phyloP scores from a whole-genome alignment of 2,888 invertebrate genomes.

The Sarcophaga rosellei region DNA sequence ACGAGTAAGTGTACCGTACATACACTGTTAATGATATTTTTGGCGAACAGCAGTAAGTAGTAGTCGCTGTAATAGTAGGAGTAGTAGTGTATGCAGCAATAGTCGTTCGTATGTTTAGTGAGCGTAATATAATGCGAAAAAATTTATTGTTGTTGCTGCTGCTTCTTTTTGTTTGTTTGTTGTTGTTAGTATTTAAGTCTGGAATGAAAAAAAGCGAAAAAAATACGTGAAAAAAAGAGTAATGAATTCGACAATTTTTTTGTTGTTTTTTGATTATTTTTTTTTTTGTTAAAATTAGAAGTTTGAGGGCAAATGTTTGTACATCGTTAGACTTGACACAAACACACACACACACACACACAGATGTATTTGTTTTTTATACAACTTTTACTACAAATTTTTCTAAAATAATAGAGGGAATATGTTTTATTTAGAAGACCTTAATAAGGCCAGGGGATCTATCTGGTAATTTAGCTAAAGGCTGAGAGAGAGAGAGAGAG shows the following conservation, averaged over 20 bases:
- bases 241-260: slow-evolving; percentile 66
- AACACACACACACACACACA: slow-evolving; percentile 28
- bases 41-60: slow-evolving; percentile 12
- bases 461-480: not conserved
- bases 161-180: slow-evolving; percentile 17
- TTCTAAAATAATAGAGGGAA: slow-evolving; percentile 36
- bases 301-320: slow-evolving; percentile 66
- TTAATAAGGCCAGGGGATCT: not conserved
- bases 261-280: slow-evolving; percentile 45
- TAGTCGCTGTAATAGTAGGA: not conserved
- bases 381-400: slow-evolving; percentile 9
- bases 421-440: slow-evolving; percentile 41
- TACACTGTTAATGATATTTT: no score
- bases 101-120: slow-evolving; percentile 12
- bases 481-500: not conserved
- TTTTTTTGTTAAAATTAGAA: slow-evolving; percentile 51
- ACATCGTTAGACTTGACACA: slow-evolving; percentile 59
- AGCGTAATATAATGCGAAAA: slow-evolving; percentile 55
- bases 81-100: slow-evolving; percentile 4
- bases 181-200: slow-evolving; percentile 61
- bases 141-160: slow-evolving; percentile 22
- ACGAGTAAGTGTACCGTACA: no score
- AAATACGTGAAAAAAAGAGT: slow-evolving; percentile 51
- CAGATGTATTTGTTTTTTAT: slow-evolving; percentile 15
- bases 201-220: slow-evolving; percentile 59